Evolutionary conservation across 2,113 vertebrate species (phyloP), one percentile per base, ranked within the genome.

Genomic region (Actenoides lindsayi): DNA sequence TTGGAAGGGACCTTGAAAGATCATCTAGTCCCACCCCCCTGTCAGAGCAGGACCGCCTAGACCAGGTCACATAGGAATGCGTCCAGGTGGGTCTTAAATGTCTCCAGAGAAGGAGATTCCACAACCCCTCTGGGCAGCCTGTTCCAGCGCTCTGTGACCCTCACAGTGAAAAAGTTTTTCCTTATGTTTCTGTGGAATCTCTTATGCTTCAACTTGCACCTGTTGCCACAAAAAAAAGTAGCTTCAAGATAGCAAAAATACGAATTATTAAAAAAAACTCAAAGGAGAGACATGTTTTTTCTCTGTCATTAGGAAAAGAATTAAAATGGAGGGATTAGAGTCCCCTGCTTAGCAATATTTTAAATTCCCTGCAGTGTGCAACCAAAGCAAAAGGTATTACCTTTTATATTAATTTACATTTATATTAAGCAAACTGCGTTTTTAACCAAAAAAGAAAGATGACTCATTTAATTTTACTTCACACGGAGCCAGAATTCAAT

Each of bases 331-430:
- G 13, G 6, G 4, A 57, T 78, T 63, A 18, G 59, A 31, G 5
- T 21, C 8, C 37, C 78, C 42, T 23, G 25, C 62, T 67, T 74
- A 88, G 4, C 9, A 53, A 21, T 65, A 11, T 37, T 69, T 57
- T 15, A 31, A 73, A 62, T 41, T 82, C 5, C 25, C 2, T 37
- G 11, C 4, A 27, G 3, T 1, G 0, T n/a, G 12, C 7, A 63
- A 42, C 5, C 57, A 17, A 80, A 23, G 17, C 21, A 86, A 83
- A 90, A 87, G 13, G 0, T 65, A 77, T 83, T 23, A 56, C 21
- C 19, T 57, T 57, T n/a, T n/a, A 57, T n/a, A 20, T 57, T n/a
- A 57, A 57, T 83, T 92, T 90, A 37, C 25, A 53, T 85, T 92
- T 92, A 37, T 24, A 48, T 65, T 46, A 64, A 50, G 4, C 6